A percentile compares a stretch with the other conserved stretches of the same genome.
phyloP scores from a whole-genome alignment of 2,888 invertebrate species.

The Mystacides longicornis region DNA sequence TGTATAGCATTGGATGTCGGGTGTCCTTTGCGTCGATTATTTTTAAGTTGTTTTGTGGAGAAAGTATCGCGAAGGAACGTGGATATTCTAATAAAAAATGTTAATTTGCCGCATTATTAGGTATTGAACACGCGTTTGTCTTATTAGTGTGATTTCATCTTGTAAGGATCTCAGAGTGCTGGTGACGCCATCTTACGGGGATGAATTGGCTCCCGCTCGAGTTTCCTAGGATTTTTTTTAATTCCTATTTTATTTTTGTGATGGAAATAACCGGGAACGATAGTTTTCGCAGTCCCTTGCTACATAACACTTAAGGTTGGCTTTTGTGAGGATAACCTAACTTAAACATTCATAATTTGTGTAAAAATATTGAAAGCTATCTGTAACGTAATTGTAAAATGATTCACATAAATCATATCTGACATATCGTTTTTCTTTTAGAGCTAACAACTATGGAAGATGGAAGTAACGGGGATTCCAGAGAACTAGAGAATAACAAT shows the following conservation, averaged over 20 bases:
- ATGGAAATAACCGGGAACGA: slow-evolving; percentile 24
- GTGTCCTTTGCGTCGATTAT: background rate
- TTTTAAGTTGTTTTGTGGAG: background rate
- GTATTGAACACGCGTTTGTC: background rate
- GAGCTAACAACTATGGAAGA: slow-evolving; percentile 48
- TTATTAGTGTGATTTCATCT: background rate
- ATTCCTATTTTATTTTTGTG: slow-evolving; percentile 19
- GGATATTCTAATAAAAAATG: background rate
- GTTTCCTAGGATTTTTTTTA: slow-evolving; percentile 22
- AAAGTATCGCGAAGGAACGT: background rate
- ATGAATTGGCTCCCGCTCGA: slow-evolving; percentile 49
- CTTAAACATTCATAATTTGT: background rate
- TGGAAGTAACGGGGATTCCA: slow-evolving; percentile 37
- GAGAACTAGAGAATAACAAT: background rate
- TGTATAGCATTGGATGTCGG: background rate
- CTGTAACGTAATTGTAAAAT: background rate
- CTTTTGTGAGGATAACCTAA: background rate
- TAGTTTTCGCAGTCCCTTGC: slow-evolving; percentile 19
- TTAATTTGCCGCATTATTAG: background rate
- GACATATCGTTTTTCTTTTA: background rate
- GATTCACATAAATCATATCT: background rate
- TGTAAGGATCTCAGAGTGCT: slow-evolving; percentile 27
- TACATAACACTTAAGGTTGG: slow-evolving; percentile 19
- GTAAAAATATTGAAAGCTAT: background rate
- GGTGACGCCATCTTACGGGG: slow-evolving; percentile 55